Percentiles rank a stretch among this genome's conserved stretches.
These are phyloP conservation scores for Oasisia sp. DNA, from an alignment of 2,888 invertebrate species.

Conservation along the genomic window DNA sequence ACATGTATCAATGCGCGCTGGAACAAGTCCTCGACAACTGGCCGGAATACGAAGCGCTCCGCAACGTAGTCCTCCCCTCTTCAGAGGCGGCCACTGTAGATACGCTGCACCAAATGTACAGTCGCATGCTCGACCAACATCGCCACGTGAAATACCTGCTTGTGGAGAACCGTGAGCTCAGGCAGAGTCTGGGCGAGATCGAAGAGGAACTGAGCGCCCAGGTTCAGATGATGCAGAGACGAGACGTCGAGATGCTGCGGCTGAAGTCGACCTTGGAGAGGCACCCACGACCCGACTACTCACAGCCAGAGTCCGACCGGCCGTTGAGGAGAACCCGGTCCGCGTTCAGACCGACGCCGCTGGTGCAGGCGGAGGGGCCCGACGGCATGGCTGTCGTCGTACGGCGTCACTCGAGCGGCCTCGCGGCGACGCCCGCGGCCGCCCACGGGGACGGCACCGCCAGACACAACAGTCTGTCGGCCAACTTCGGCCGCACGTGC, in stretches of 20 bases:
- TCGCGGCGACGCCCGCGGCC: neutral
- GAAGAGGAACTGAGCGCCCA: neutral
- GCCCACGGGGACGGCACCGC: neutral
- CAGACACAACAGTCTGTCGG: neutral
- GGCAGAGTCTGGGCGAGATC: neutral
- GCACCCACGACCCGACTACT: neutral
- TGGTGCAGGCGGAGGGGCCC: neutral
- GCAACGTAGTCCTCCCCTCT: neutral
- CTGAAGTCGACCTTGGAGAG: neutral
- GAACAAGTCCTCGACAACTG: neutral
- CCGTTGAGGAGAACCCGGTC: neutral
- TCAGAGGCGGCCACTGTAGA: neutral
- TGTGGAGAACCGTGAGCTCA: neutral
- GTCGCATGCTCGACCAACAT: neutral
- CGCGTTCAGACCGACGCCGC: neutral
- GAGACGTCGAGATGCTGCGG: neutral
- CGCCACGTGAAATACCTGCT: neutral
- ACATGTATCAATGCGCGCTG: neutral
- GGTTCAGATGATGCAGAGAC: neutral
- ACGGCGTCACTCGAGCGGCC: neutral
- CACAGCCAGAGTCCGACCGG: neutral
- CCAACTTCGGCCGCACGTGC: neutral
- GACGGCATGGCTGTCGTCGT: neutral
- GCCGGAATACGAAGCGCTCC: slow-evolving; percentile 6
- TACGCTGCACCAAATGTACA: neutral